Evolutionary conservation across 2,797 vertebrate species (phyloP).

Genomic region (Schizopygopsis pylzovi): DNA sequence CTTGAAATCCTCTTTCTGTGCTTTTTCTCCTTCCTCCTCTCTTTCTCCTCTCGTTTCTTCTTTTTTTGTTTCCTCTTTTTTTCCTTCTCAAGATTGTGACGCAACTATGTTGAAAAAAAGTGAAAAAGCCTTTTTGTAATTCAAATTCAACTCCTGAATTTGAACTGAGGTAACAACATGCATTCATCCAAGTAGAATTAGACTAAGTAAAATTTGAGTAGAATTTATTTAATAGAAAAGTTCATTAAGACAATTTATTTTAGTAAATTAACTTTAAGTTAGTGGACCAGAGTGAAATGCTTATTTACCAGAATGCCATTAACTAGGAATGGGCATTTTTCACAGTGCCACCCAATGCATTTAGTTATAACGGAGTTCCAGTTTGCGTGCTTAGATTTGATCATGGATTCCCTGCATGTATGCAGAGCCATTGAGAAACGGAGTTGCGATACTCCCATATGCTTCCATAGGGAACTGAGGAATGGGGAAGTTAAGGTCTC

Average conservation of each 20-base stretch:
- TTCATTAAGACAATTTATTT: too few species aligned
- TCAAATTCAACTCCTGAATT: neutral
- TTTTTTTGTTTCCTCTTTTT: conserved; percentile 82
- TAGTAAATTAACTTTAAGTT: neutral
- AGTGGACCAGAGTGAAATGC: neutral
- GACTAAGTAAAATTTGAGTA: neutral
- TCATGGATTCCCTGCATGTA: neutral
- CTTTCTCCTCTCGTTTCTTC: conserved; percentile 86
- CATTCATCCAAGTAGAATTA: neutral
- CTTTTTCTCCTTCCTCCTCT: conserved; percentile 80
- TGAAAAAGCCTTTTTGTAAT: neutral
- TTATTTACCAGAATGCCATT: neutral
- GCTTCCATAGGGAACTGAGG: too few species aligned
- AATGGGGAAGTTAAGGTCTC: too few species aligned
- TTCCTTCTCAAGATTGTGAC: conserved; percentile 87
- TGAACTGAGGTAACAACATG: neutral
- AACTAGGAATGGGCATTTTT: neutral
- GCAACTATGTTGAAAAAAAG: conserved; percentile 76
- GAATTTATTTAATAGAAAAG: neutral
- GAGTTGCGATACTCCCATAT: too few species aligned
- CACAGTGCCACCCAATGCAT: neutral
- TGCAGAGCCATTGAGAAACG: too few species aligned
- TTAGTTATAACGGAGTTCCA: neutral
- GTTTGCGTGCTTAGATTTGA: too few species aligned
- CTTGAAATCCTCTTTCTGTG: conserved; percentile 79